These are phyloP conservation scores for Parnassius smintheus DNA, from an alignment of 2,888 invertebrate species.

Conservation along the genomic window DNA sequence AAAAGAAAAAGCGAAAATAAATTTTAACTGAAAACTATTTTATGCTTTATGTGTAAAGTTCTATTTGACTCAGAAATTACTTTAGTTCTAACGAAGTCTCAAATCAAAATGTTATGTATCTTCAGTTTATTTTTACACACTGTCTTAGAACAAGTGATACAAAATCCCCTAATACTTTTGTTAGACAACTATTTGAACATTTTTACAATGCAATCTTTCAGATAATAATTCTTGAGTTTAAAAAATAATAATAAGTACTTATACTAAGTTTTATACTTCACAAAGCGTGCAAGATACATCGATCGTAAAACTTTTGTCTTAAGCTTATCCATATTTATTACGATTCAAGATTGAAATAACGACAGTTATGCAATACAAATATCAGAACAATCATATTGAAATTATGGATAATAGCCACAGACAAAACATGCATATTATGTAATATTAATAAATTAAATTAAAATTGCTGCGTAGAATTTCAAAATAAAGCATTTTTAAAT, in stretches of 20 bases:
- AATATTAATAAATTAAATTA: constrained; percentile 5
- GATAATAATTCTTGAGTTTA: neutral
- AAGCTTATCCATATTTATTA: neutral
- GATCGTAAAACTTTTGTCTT: neutral
- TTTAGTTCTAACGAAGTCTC: too few relatives aligned
- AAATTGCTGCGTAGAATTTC: neutral
- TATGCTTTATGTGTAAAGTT: neutral
- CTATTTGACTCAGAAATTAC: too few relatives aligned
- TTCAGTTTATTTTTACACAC: too few relatives aligned
- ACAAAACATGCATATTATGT: constrained; percentile 6
- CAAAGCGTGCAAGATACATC: constrained; percentile 11
- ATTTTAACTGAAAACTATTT: constrained; percentile 48
- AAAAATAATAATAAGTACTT: neutral
- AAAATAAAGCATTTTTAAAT: constrained; percentile 15
- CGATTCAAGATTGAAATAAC: neutral
- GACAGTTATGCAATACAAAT: neutral
- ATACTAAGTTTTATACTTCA: neutral
- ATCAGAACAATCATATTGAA: too few relatives aligned
- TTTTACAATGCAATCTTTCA: neutral
- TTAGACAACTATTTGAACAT: neutral
- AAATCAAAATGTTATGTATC: too few relatives aligned
- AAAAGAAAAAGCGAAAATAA: constrained; percentile 49
- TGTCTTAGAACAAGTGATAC: too few relatives aligned
- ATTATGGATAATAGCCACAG: neutral
- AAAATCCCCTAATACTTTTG: neutral